A percentile compares a stretch with the other conserved stretches of the same genome.
Evolutionary conservation across 2,113 vertebrate genomes (phyloP).

Genomic region (Leptocoma aspasia): DNA sequence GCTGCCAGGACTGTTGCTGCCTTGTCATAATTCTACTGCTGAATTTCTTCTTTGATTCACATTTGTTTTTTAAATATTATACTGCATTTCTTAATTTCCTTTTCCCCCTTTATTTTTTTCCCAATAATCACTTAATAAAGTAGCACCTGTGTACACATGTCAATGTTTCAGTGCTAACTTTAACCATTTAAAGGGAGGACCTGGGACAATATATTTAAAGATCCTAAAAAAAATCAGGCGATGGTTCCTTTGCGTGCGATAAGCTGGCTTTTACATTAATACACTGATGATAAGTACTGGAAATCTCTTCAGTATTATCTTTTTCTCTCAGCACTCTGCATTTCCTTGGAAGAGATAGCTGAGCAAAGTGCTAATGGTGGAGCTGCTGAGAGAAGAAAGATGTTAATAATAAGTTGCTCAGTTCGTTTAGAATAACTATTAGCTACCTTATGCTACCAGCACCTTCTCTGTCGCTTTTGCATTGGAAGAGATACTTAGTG

Average conservation of each 20-base stretch:
- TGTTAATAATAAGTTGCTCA: neutral
- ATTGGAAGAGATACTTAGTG: neutral
- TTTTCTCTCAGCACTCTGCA: neutral
- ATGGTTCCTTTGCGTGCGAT: neutral
- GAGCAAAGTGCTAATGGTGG: neutral
- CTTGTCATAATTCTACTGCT: neutral
- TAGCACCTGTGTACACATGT: neutral
- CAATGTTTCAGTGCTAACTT: neutral
- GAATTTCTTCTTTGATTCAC: neutral
- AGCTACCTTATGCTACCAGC: neutral
- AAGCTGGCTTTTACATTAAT: neutral
- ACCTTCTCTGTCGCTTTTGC: neutral
- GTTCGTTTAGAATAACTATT: neutral
- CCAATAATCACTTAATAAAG: neutral
- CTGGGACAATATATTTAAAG: neutral
- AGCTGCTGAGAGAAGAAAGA: neutral
- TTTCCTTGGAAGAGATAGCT: neutral
- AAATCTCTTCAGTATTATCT: neutral
- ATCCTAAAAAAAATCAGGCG: neutral
- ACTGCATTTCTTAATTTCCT: neutral
- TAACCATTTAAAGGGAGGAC: neutral
- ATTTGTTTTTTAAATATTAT: neutral
- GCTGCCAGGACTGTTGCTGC: neutral
- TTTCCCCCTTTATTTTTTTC: neutral
- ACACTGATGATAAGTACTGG: neutral